Percentiles rank a stretch among this genome's conserved stretches.
These are phyloP conservation scores for Tragelaphus strepsiceros DNA, from an alignment of 2,113 vertebrate species.

Conservation along the genomic window DNA sequence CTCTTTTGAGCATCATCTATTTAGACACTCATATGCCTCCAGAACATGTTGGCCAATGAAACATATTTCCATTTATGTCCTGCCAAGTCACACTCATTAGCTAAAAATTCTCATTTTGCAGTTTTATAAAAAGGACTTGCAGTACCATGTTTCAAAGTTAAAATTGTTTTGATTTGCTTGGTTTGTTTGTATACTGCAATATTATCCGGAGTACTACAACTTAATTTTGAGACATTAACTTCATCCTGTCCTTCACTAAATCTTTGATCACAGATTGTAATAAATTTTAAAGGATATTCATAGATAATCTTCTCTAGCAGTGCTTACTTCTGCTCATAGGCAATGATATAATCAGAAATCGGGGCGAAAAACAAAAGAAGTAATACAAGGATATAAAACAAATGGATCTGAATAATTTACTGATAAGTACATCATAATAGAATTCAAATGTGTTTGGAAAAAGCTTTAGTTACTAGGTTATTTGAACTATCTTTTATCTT, in stretches of 20 bases:
- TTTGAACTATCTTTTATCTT: background rate
- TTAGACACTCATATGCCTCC: constrained; percentile 67
- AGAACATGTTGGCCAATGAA: constrained; percentile 66
- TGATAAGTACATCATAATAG: background rate
- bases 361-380: background rate
- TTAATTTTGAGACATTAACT: constrained; percentile 19
- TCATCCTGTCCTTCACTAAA: background rate
- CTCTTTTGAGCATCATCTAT: constrained; percentile 60
- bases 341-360: background rate
- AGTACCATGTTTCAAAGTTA: constrained; percentile 48
- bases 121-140: constrained; percentile 47
- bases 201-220: background rate
- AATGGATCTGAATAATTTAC: background rate
- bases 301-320: background rate
- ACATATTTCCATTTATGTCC: constrained; percentile 68
- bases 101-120: constrained; percentile 66
- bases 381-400: background rate
- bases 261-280: background rate
- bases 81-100: constrained; percentile 73
- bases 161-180: constrained; percentile 37
- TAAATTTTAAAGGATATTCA: constrained; percentile 4
- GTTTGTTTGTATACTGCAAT: constrained; percentile 3
- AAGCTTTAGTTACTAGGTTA: background rate
- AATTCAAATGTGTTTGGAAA: background rate
- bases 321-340: background rate